Percentiles rank a stretch among this genome's conserved stretches.
phyloP scores from a whole-genome alignment of 2,888 invertebrate genomes.

The Amorpha juglandis region DNA sequence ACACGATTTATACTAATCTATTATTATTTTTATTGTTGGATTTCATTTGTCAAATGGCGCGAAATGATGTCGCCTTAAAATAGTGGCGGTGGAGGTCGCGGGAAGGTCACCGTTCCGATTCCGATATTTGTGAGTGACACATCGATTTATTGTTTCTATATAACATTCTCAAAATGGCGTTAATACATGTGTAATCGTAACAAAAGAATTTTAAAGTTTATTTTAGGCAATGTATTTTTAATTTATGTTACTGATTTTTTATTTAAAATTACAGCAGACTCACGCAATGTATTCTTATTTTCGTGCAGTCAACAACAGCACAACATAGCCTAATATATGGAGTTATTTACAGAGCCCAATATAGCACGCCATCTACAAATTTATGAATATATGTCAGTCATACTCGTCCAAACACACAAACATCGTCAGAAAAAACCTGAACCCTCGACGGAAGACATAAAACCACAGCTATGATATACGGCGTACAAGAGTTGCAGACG shows the following conservation, averaged over 20 bases:
- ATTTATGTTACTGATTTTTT: no score
- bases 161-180: no score
- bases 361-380: neutral
- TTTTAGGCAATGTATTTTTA: no score
- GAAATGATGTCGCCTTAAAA: conserved; percentile 3
- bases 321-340: no score
- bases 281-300: no score
- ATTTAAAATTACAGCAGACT: no score
- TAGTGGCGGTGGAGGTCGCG: conserved; percentile 7
- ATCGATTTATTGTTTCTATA: neutral
- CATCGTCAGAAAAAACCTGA: conserved; percentile 31
- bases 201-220: no score
- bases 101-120: conserved; percentile 1
- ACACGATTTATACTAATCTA: conserved; percentile 30
- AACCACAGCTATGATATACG: conserved; percentile 69
- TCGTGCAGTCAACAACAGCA: no score
- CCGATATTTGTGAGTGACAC: neutral
- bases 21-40: conserved; percentile 35
- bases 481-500: conserved; percentile 58
- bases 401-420: conserved; percentile 22
- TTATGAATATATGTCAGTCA: conserved; percentile 4
- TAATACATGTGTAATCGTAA: no score
- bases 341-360: no score
- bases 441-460: conserved; percentile 64
- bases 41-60: conserved; percentile 26